phyloP scores from a whole-genome alignment of 2,797 vertebrate species.

The Pseudochromis fuscus region DNA sequence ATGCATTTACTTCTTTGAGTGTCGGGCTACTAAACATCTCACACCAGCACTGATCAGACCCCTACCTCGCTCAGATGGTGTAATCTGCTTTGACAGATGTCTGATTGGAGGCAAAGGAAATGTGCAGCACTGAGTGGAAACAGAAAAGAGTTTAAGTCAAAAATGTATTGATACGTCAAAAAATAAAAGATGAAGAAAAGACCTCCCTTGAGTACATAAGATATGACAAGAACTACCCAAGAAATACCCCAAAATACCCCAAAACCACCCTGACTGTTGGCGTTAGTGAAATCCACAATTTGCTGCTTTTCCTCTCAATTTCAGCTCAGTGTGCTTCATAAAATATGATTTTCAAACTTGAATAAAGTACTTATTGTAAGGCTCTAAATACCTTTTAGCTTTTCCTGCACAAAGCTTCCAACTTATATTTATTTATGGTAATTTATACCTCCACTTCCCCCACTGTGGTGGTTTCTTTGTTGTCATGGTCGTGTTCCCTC shows the following conservation, averaged over 20 bases:
- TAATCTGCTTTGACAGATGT: conserved; percentile 45
- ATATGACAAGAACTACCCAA: too few relatives aligned
- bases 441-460: neutral
- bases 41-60: conserved; percentile 11
- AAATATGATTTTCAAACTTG: neutral
- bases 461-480: conserved; percentile 35
- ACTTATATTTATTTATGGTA: conserved; percentile 1
- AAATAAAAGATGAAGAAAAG: conserved; percentile 42
- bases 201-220: too few relatives aligned
- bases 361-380: conserved; percentile 5
- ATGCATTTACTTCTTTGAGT: neutral
- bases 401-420: conserved; percentile 1
- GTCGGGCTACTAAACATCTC: neutral
- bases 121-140: conserved; percentile 7
- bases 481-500: conserved; percentile 15
- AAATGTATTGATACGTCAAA: too few relatives aligned
- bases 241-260: conserved; percentile 39
- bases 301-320: neutral
- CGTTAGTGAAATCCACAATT: conserved; percentile 7
- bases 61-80: neutral
- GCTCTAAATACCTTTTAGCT: neutral
- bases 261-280: too few relatives aligned
- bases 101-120: conserved; percentile 10
- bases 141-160: too few relatives aligned
- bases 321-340: neutral